These are phyloP conservation scores for Eulithis prunata DNA, from an alignment of 2,888 invertebrate species.

Conservation along the genomic window DNA sequence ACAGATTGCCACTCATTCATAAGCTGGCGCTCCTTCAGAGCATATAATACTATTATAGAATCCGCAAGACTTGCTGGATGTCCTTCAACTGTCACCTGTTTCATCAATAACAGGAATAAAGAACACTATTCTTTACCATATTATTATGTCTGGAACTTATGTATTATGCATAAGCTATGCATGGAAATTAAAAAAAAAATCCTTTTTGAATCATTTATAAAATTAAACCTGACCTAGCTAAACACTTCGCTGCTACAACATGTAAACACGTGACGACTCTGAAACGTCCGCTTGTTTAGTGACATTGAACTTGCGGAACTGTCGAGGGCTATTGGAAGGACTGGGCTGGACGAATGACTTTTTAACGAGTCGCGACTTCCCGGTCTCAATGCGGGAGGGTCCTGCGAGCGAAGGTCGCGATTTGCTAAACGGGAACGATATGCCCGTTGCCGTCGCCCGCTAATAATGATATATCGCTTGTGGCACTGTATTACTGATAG, in stretches of 20 bases:
- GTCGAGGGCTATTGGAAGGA: slow-evolving; percentile 53
- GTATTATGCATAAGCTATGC: too few species aligned
- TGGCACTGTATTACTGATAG: slow-evolving; percentile 42
- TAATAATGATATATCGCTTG: slow-evolving; percentile 79
- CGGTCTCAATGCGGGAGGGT: slow-evolving; percentile 60
- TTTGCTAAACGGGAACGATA: slow-evolving; percentile 69
- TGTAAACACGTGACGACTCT: slow-evolving; percentile 27
- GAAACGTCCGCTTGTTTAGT: slow-evolving; percentile 35
- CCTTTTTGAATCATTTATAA: not conserved
- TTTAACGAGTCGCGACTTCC: slow-evolving; percentile 71
- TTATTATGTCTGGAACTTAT: too few species aligned
- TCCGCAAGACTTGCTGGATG: slow-evolving; percentile 48
- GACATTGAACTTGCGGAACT: slow-evolving; percentile 56
- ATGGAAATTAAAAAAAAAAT: too few species aligned
- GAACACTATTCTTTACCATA: too few species aligned
- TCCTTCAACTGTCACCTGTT: slow-evolving; percentile 43
- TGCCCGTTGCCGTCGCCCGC: slow-evolving; percentile 64
- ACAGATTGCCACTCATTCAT: slow-evolving; percentile 48
- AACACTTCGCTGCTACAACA: not conserved
- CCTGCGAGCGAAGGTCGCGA: slow-evolving; percentile 70
- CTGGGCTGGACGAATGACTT: slow-evolving; percentile 61
- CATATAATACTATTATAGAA: slow-evolving; percentile 44
- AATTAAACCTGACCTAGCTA: slow-evolving; percentile 2
- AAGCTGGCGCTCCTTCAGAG: slow-evolving; percentile 53
- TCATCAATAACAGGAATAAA: not conserved